Base-by-base conservation (phyloP, 2,113 vertebrate species). In the Daboia siamensis region DNA sequence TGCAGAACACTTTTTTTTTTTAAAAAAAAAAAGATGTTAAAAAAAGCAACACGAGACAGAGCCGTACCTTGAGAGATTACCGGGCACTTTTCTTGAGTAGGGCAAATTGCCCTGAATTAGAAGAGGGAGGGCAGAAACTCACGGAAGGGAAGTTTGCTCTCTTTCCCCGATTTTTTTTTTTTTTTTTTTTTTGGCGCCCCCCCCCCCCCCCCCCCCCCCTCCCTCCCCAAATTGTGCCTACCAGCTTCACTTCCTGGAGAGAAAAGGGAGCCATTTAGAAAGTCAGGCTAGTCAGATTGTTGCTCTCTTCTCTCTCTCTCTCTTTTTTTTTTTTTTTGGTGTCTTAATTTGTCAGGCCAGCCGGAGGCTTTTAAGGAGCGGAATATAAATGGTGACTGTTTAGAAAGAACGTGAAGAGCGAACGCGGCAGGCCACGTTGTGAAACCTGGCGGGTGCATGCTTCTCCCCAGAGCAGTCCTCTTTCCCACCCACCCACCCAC, bases 1-100 rank as follows among this genome's bases (percentile, higher is more conserved):
- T 97, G 96, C 95, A 95, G 96, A 96, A 96, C 97, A 96, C 95
- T 97, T 97, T 97, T 95, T 94, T 94, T 97, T 97, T 97, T 95
- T 94, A 94, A 95, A 91, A 57, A 96, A 96, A 94, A 94, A 95
- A 95, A 94, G 96, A 96, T 96, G 95, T 96, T 95, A 96, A 97
- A 97, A 96, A 95, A 96, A 2, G 2, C 39, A 39, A 39, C 39
- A 23, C 95, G 95, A 96, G 96, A 95, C 95, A 87, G 95, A 96
- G 95, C 89, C 89, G 94, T 95, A 95, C 96, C 96, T 97, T 95
- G 95, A 94, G 92, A 97, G 96, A 97, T 97, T 97, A 96, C 94
- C 95, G 96, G 92, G 95, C 96, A 95, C 95, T 97, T 95, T 93
- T 96, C 96, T 95, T 94, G 95, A 96, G 93, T 94, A 95, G 12